Evolutionary conservation across 2,113 vertebrate species (phyloP).

Genomic region (Macquaria australasica): DNA sequence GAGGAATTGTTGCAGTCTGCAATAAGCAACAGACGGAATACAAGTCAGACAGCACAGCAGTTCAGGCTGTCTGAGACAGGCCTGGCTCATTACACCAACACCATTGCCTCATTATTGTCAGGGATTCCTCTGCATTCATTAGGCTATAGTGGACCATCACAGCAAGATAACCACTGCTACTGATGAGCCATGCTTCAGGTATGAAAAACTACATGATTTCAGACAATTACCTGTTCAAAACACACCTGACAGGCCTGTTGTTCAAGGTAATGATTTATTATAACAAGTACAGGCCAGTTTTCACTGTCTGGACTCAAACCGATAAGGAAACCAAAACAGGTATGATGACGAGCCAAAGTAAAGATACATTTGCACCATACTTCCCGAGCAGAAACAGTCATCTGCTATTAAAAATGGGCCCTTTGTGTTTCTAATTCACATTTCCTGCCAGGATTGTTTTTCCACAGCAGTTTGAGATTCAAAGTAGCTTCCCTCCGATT

Average conservation of each 20-base stretch:
- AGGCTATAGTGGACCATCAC: constrained; percentile 6
- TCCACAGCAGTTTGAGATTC: background rate
- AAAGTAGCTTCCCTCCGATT: background rate
- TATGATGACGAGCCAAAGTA: background rate
- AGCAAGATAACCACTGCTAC: constrained; percentile 1
- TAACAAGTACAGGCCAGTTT: background rate
- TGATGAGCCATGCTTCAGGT: background rate
- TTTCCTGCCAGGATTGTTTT: background rate
- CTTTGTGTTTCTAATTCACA: background rate
- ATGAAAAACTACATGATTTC: background rate
- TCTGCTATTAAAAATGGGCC: background rate
- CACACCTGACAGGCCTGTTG: background rate
- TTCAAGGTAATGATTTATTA: background rate
- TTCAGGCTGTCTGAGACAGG: background rate
- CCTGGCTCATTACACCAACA: constrained; percentile 31
- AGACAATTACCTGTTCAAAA: background rate
- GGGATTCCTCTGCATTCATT: constrained; percentile 37
- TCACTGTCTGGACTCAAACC: background rate
- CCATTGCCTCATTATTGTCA: constrained; percentile 30
- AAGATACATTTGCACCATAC: background rate
- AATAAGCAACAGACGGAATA: background rate
- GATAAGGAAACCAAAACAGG: background rate
- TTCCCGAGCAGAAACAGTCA: background rate
- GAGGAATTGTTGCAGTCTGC: background rate
- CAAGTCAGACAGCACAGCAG: constrained; percentile 11